Evolutionary conservation across 2,797 vertebrate species (phyloP).

Genomic region (Halcyon smyrnensis): DNA sequence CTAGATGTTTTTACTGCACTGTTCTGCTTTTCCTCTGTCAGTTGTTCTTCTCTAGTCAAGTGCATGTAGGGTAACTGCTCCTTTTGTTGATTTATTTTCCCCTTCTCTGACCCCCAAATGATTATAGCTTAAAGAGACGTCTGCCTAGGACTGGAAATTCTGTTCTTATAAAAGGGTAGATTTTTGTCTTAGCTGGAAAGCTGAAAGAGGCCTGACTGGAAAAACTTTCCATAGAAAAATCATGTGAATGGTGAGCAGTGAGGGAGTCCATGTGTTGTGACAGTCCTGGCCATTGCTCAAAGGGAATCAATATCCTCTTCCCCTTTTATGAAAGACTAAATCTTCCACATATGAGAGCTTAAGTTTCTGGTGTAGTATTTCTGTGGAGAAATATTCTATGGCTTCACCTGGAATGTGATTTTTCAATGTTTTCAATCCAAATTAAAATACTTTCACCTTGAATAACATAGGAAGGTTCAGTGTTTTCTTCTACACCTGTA

Average conservation of each 20-base stretch:
- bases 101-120: neutral
- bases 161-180: neutral
- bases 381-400: neutral
- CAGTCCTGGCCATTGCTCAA: neutral
- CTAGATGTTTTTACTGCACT: neutral
- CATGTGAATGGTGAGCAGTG: neutral
- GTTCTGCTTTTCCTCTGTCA: neutral
- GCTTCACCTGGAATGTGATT: neutral
- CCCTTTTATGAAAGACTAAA: neutral
- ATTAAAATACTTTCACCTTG: neutral
- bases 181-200: neutral
- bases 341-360: neutral
- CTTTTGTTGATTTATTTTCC: neutral
- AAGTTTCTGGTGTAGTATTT: neutral
- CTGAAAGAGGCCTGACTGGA: neutral
- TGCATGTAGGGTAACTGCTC: neutral
- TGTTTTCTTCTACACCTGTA: neutral
- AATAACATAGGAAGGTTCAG: neutral
- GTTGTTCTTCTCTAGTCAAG: neutral
- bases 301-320: neutral
- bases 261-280: neutral
- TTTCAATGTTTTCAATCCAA: neutral
- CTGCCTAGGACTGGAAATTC: neutral
- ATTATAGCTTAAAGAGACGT: neutral
- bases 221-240: neutral